These are phyloP conservation scores for Caenorhabditis doughertyi DNA, from an alignment of 2,888 invertebrate species.

Conservation along the genomic window DNA sequence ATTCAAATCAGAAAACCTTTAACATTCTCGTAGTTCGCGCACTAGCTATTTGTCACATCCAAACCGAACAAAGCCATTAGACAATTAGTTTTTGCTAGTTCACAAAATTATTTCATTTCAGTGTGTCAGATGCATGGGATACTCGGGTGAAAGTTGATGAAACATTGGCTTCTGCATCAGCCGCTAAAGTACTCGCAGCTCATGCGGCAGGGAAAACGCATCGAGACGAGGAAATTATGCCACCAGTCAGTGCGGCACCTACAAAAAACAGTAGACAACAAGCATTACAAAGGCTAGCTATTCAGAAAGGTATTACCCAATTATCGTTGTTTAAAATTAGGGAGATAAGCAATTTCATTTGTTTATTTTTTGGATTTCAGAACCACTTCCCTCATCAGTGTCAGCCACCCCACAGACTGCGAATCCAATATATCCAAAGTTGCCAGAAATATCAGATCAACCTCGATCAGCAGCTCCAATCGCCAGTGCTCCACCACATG, in stretches of 20 bases:
- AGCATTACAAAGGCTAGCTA: conserved; percentile 80
- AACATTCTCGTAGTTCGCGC: neutral
- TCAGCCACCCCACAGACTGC: conserved; percentile 63
- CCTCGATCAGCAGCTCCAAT: conserved; percentile 55
- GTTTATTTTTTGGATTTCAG: conserved; percentile 38
- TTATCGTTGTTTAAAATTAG: neutral
- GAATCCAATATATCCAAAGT: conserved; percentile 72
- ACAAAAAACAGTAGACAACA: conserved; percentile 79
- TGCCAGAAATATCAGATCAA: conserved; percentile 73
- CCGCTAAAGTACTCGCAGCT: conserved; percentile 79
- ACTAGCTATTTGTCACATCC: conserved; percentile 14
- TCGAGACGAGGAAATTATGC: conserved; percentile 77
- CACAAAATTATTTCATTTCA: conserved; percentile 45
- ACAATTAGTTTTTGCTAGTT: neutral
- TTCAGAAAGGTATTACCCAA: conserved; percentile 75
- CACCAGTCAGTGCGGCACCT: conserved; percentile 77
- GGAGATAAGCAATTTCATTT: neutral
- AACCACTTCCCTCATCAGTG: conserved; percentile 68
- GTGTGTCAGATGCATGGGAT: conserved; percentile 82
- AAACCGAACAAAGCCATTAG: neutral
- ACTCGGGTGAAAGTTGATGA: conserved; percentile 78
- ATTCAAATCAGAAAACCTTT: neutral
- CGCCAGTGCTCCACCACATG: conserved; percentile 64
- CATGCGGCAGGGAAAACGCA: conserved; percentile 73
- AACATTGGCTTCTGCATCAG: conserved; percentile 76